Percentiles rank a stretch among this genome's conserved stretches.
Conservation (phyloP, 2,113 vertebrate genomes). For the Percopsis transmontana region DNA sequence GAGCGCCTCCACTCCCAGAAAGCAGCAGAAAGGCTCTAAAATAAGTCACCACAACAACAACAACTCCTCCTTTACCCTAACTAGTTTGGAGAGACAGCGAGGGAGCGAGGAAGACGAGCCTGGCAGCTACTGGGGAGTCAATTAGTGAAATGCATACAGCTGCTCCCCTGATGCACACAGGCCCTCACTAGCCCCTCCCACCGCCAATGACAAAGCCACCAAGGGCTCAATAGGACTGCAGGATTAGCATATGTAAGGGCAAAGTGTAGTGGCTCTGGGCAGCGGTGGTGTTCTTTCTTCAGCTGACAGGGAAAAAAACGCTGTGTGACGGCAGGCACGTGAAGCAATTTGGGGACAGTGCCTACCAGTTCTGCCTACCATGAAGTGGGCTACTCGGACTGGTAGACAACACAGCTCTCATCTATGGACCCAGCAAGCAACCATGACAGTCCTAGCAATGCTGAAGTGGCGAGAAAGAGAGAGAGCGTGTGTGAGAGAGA, state of each 20-base stretch:
- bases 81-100: constrained; percentile 15
- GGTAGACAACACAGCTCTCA: constrained; percentile 31
- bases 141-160: constrained; percentile 74
- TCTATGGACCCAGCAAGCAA: constrained; percentile 25
- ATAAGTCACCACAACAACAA: constrained; percentile 23
- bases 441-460: constrained; percentile 26
- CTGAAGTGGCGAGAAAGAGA: constrained; percentile 38
- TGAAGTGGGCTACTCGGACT: constrained; percentile 19
- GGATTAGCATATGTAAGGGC: constrained; percentile 80
- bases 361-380: constrained; percentile 10
- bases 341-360: too few species aligned
- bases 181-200: constrained; percentile 38
- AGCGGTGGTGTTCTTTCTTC: constrained; percentile 10
- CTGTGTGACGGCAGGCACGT: constrained; percentile 29
- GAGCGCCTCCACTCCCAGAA: not conserved
- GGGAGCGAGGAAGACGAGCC: constrained; percentile 34
- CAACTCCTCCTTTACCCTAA: constrained; percentile 19
- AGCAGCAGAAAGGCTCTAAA: constrained; percentile 36
- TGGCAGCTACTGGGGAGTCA: constrained; percentile 56
- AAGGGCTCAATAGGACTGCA: constrained; percentile 69
- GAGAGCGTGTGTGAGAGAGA: too few species aligned
- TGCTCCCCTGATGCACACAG: constrained; percentile 62
- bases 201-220: constrained; percentile 67
- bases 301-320: constrained; percentile 38
- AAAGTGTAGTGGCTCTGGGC: constrained; percentile 61